Evolutionary conservation across 2,113 vertebrate species (phyloP).

Genomic region (Sander vitreus): DNA sequence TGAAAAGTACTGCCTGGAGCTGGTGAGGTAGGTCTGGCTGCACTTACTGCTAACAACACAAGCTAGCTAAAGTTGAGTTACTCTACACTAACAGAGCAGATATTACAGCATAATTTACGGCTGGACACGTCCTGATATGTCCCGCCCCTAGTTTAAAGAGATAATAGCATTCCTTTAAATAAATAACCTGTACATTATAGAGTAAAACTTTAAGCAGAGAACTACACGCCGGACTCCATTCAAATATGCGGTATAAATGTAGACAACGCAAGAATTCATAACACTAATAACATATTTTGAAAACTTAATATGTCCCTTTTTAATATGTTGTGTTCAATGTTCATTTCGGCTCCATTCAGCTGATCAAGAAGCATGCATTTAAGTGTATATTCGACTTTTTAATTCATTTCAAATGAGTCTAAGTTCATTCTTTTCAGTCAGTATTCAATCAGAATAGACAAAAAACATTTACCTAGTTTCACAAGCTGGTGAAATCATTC

Average conservation of each 20-base stretch:
- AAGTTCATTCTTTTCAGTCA: no score
- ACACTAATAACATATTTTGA: rapidly evolving
- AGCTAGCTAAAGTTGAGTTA: neutral
- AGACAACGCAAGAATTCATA: neutral
- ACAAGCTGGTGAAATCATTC: no score
- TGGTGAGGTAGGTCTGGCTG: conserved; percentile 79
- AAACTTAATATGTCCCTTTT: rapidly evolving
- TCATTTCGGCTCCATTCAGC: neutral
- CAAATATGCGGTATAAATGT: neutral
- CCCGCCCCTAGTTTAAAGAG: neutral
- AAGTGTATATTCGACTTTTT: no score
- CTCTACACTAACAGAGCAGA: no score
- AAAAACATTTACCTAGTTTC: no score
- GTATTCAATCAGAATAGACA: no score
- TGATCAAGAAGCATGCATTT: no score
- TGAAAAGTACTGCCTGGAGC: conserved; percentile 79
- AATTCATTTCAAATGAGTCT: no score
- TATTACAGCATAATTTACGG: rapidly evolving
- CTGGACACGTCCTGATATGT: rapidly evolving
- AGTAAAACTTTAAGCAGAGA: neutral
- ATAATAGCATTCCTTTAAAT: neutral
- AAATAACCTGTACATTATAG: no score
- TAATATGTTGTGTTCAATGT: neutral
- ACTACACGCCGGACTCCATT: conserved; percentile 1
- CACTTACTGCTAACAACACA: neutral